phyloP scores from a whole-genome alignment of 2,888 invertebrate genomes.

The Ormyrus rosae region DNA sequence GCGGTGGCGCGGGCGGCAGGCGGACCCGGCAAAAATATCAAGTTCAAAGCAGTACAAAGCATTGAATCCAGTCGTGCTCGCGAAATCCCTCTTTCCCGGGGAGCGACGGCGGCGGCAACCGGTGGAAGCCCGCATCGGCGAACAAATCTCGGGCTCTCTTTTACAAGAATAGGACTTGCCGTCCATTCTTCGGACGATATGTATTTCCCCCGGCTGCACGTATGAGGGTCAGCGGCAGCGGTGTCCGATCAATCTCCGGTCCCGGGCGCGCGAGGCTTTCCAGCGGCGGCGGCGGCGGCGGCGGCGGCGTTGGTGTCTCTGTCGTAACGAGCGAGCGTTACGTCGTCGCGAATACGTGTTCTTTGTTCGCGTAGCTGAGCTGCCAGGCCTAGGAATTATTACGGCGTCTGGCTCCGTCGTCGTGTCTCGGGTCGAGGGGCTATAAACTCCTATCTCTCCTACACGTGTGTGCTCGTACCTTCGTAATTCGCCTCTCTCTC shows the following conservation, averaged over 20 bases:
- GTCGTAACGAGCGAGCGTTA: slow-evolving; percentile 44
- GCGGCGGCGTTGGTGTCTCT: slow-evolving; percentile 3
- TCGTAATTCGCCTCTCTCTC: not conserved
- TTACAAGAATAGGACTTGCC: too few relatives aligned
- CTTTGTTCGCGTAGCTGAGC: slow-evolving; percentile 60
- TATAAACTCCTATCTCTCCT: slow-evolving; percentile 42
- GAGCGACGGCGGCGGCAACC: too few relatives aligned
- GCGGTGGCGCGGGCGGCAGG: too few relatives aligned
- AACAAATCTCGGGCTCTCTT: too few relatives aligned
- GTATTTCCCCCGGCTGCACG: not conserved
- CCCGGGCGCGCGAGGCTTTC: slow-evolving; percentile 3
- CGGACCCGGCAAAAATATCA: too few relatives aligned
- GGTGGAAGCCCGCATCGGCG: too few relatives aligned
- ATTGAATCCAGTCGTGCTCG: too few relatives aligned
- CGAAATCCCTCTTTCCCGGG: too few relatives aligned
- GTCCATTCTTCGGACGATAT: not conserved
- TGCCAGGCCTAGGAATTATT: slow-evolving; percentile 63
- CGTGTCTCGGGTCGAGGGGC: slow-evolving; percentile 26
- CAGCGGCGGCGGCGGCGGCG: not conserved
- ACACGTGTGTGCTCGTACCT: not conserved
- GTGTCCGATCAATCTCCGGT: slow-evolving; percentile 17
- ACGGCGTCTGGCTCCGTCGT: slow-evolving; percentile 60
- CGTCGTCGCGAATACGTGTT: slow-evolving; percentile 59
- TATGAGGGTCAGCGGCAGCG: too few relatives aligned
- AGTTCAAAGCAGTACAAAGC: too few relatives aligned